A percentile compares a stretch with the other conserved stretches of the same genome.
These are phyloP conservation scores for Cygnus buccinator DNA, from an alignment of 2,113 vertebrate species.

Conservation along the genomic window DNA sequence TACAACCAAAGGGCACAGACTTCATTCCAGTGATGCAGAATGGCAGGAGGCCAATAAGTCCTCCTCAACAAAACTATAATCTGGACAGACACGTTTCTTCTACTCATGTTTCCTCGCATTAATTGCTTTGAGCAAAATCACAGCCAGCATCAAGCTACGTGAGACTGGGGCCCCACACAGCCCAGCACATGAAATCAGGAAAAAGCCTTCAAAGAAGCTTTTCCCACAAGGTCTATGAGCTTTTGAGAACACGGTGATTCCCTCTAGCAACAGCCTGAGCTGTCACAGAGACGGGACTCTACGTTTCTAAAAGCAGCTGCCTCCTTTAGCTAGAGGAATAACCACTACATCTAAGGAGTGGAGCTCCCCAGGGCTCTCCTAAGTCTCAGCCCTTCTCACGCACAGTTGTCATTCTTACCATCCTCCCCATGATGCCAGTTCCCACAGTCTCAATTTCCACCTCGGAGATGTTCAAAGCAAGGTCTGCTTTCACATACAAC, in stretches of 20 bases:
- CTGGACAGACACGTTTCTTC: neutral
- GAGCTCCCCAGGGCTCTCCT: neutral
- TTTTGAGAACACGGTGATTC: neutral
- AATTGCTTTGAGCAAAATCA: neutral
- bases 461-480: constrained; percentile 86
- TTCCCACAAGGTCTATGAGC: neutral
- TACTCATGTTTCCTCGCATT: neutral
- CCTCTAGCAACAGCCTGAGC: neutral
- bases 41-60: neutral
- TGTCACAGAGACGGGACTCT: neutral
- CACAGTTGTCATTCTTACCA: constrained; percentile 82
- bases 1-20: neutral
- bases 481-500: constrained; percentile 89
- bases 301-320: neutral
- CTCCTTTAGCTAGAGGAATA: neutral
- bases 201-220: neutral
- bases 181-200: neutral
- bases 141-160: neutral
- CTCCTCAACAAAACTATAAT: neutral
- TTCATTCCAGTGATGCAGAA: neutral
- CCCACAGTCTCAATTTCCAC: constrained; percentile 92
- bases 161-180: neutral
- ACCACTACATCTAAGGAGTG: neutral
- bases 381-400: neutral
- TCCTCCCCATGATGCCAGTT: constrained; percentile 98